Conservation (phyloP, 1,140 invertebrate species). For the Diprion similis region DNA sequence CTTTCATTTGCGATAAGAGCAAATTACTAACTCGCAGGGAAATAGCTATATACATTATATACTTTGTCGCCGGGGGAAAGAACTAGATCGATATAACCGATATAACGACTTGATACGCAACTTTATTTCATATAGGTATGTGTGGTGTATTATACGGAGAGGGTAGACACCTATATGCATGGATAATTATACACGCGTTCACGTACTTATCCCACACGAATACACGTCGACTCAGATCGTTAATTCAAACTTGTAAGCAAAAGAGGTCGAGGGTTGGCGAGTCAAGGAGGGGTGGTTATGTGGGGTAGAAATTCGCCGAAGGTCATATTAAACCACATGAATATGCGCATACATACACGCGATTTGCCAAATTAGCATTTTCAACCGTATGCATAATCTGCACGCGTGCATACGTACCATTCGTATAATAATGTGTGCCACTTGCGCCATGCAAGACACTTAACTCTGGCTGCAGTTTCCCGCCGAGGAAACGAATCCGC, state of each 20-base stretch:
- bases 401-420: not conserved
- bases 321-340: not conserved
- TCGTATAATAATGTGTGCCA: too few relatives aligned
- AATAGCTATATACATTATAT: too few relatives aligned
- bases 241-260: not conserved
- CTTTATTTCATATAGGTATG: not conserved
- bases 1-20: too few relatives aligned
- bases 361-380: not conserved
- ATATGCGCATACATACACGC: not conserved
- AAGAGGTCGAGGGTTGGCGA: not conserved
- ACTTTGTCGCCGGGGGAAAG: too few relatives aligned
- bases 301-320: not conserved
- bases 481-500: too few relatives aligned
- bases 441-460: too few relatives aligned
- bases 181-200: not conserved
- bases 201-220: not conserved
- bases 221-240: not conserved
- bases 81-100: not conserved
- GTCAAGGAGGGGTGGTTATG: not conserved
- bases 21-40: too few relatives aligned
- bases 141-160: too few relatives aligned
- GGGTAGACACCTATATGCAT: not conserved
- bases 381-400: not conserved
- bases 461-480: too few relatives aligned
- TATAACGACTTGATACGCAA: not conserved